Percentiles rank a stretch among this genome's conserved stretches.
Evolutionary conservation across 2,113 vertebrate species (phyloP).

Genomic region (Barnardius zonarius): DNA sequence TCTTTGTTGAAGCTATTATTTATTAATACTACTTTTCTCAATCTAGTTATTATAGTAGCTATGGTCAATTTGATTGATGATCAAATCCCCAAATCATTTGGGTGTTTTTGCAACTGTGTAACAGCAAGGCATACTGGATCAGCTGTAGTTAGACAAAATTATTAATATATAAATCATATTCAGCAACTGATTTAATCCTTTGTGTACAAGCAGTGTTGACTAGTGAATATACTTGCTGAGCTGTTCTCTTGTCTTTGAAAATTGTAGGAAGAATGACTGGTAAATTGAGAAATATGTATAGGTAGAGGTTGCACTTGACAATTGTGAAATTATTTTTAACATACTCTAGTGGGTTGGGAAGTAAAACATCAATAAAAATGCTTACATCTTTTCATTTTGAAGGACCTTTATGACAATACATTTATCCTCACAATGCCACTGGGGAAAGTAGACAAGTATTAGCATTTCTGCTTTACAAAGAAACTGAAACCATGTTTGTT

Average conservation of each 20-base stretch:
- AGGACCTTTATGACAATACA: conserved; percentile 1
- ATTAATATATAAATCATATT: background rate
- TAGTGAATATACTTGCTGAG: background rate
- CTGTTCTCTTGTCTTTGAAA: background rate
- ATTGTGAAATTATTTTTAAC: conserved; percentile 34
- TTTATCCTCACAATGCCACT: background rate
- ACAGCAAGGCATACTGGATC: background rate
- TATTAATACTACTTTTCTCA: background rate
- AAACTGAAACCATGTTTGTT: background rate
- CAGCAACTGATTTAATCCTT: background rate
- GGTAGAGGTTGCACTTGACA: background rate
- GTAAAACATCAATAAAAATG: conserved; percentile 7
- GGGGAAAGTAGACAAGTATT: background rate
- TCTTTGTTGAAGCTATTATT: background rate
- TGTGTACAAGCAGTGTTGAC: background rate
- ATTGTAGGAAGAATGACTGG: background rate
- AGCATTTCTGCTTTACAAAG: background rate
- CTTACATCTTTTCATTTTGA: conserved; percentile 13
- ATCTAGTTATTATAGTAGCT: background rate
- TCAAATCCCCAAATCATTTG: background rate
- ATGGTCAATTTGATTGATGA: background rate
- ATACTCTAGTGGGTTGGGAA: background rate
- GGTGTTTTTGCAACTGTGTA: background rate
- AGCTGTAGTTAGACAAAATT: background rate
- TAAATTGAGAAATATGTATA: background rate